These are phyloP conservation scores for Whitmania pigra DNA, from an alignment of 1,140 invertebrate species.

Conservation along the genomic window DNA sequence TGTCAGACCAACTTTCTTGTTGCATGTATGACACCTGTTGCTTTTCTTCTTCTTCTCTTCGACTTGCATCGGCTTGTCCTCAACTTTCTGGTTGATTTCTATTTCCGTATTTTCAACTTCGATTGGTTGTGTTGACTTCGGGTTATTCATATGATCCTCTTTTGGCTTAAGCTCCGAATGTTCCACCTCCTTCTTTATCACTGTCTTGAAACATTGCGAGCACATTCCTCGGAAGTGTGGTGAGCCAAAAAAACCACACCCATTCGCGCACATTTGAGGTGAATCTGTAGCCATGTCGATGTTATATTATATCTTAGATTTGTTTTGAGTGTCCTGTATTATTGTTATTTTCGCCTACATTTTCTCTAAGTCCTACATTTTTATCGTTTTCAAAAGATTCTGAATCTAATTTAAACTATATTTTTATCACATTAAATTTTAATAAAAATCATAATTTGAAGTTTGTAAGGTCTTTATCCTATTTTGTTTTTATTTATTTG, in stretches of 20 bases:
- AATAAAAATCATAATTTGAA: too few species aligned
- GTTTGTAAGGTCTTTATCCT: too few species aligned
- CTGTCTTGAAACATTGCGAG: conserved; percentile 23
- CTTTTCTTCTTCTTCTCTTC: conserved; percentile 51
- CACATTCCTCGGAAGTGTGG: conserved; percentile 31
- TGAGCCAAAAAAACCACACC: not conserved
- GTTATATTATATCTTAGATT: too few species aligned
- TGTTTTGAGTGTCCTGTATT: too few species aligned
- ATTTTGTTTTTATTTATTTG: too few species aligned
- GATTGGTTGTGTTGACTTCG: not conserved
- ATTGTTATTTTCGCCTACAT: too few species aligned
- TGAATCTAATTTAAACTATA: too few species aligned
- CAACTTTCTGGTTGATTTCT: not conserved
- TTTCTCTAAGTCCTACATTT: too few species aligned
- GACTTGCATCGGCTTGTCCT: not conserved
- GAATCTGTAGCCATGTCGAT: too few species aligned
- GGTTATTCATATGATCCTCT: not conserved
- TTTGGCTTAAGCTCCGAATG: not conserved
- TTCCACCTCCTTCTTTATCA: conserved; percentile 11
- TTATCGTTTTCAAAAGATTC: too few species aligned
- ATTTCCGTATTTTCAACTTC: not conserved
- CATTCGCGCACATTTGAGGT: not conserved
- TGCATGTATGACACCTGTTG: conserved; percentile 89
- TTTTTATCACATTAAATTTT: too few species aligned
- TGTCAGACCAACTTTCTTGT: conserved; percentile 97